Evolutionary conservation across 2,113 vertebrate genomes (phyloP).

Genomic region (Psilopsiagon aymara): DNA sequence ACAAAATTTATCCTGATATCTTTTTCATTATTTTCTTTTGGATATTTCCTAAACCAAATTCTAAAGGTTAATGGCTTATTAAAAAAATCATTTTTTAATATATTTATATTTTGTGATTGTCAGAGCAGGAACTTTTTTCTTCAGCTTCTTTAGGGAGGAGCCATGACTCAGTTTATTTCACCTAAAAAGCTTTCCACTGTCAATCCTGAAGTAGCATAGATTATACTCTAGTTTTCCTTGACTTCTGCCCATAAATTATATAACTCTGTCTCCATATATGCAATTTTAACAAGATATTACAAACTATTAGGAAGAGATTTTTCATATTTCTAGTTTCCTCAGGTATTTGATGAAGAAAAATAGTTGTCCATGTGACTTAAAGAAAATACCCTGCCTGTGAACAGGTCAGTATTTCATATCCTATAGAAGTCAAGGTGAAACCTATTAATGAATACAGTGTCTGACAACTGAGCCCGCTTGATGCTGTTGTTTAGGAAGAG

Average conservation of each 20-base stretch:
- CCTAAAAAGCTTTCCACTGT: not conserved
- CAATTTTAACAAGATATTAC: not conserved
- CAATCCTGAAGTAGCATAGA: not conserved
- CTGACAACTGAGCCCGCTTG: not conserved
- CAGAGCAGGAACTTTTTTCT: not conserved
- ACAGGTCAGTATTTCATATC: conserved; percentile 23
- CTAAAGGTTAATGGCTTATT: not conserved
- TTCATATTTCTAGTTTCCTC: conserved; percentile 9
- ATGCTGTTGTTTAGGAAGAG: conserved; percentile 15
- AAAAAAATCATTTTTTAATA: not conserved
- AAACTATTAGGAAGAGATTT: not conserved
- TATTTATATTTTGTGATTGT: not conserved
- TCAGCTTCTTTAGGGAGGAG: not conserved
- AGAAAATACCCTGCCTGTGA: conserved; percentile 21
- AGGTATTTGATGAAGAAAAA: conserved; percentile 26
- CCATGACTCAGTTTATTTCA: not conserved
- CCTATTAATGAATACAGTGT: conserved; percentile 18
- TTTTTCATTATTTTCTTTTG: not conserved
- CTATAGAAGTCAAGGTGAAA: conserved; percentile 22
- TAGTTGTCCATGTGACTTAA: conserved; percentile 26
- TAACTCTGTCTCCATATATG: not conserved
- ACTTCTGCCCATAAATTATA: not conserved
- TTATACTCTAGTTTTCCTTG: not conserved
- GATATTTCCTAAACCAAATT: not conserved
- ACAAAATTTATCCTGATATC: not conserved